These are phyloP conservation scores for Apocheima hispidaria DNA, from an alignment of 2,888 invertebrate species.

Conservation along the genomic window DNA sequence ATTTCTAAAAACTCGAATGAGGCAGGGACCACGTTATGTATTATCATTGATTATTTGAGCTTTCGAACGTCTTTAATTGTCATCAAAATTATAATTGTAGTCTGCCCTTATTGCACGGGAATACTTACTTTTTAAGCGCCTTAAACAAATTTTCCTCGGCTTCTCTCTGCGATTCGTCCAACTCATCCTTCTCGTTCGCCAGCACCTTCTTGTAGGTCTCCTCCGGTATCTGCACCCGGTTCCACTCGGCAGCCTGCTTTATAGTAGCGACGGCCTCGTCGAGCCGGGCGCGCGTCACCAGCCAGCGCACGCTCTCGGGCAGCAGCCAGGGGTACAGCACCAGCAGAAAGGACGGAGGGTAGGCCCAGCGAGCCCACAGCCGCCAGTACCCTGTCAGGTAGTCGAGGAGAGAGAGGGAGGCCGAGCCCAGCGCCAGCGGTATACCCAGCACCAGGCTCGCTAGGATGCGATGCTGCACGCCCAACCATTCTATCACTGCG, in stretches of 20 bases:
- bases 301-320: slow-evolving; percentile 92
- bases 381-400: slow-evolving; percentile 91
- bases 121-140: slow-evolving; percentile 71
- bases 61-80: neutral
- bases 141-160: slow-evolving; percentile 69
- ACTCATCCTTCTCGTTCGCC: slow-evolving; percentile 59
- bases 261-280: slow-evolving; percentile 87
- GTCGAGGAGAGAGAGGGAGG: slow-evolving; percentile 88
- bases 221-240: slow-evolving; percentile 80
- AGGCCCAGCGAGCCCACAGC: slow-evolving; percentile 88
- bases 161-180: slow-evolving; percentile 56
- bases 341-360: slow-evolving; percentile 89
- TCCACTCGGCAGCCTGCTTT: slow-evolving; percentile 86
- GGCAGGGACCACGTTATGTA: too few relatives aligned
- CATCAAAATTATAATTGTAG: too few relatives aligned
- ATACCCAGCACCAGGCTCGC: slow-evolving; percentile 90
- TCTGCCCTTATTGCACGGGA: too few relatives aligned
- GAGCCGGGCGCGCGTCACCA: slow-evolving; percentile 88
- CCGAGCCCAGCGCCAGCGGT: slow-evolving; percentile 90
- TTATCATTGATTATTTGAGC: too few relatives aligned
- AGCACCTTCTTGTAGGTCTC: slow-evolving; percentile 78
- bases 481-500: slow-evolving; percentile 91
- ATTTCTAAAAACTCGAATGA: too few relatives aligned
- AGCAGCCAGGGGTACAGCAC: slow-evolving; percentile 89
- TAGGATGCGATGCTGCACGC: slow-evolving; percentile 89